A percentile compares a stretch with the other conserved stretches of the same genome.
phyloP scores from a whole-genome alignment of 2,888 invertebrate genomes.

The Cerastis rubricosa region DNA sequence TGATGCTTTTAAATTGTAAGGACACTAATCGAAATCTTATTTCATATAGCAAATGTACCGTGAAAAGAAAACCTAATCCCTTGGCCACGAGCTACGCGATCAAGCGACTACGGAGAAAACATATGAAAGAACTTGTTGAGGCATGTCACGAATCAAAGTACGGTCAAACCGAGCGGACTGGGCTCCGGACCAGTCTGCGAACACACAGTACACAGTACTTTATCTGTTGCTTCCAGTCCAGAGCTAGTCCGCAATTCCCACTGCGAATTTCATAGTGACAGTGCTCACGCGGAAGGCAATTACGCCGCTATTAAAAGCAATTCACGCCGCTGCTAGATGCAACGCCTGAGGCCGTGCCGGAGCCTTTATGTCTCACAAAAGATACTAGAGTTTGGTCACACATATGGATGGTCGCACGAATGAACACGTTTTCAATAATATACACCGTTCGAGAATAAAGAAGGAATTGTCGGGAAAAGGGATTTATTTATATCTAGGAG shows the following conservation, averaged over 20 bases:
- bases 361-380: conserved; percentile 79
- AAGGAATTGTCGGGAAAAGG: conserved; percentile 47
- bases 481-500: conserved; percentile 28
- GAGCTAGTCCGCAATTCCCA: not conserved
- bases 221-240: not conserved
- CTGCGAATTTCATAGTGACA: not conserved
- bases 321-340: not conserved
- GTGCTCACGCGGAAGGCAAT: not conserved
- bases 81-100: not conserved
- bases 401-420: conserved; percentile 71
- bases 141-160: not conserved
- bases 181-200: not conserved
- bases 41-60: conserved; percentile 85
- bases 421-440: conserved; percentile 70
- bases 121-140: not conserved
- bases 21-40: conserved; percentile 87
- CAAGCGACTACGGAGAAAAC: not conserved
- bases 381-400: conserved; percentile 71
- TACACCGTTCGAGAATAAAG: conserved; percentile 59
- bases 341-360: not conserved
- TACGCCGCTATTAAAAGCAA: too few species aligned
- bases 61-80: conserved; percentile 75
- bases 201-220: not conserved
- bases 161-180: not conserved
- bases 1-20: conserved; percentile 65